phyloP scores from a whole-genome alignment of 30 jellyfish, hydroid and myxozoan species.

The Aurelia sp. region DNA sequence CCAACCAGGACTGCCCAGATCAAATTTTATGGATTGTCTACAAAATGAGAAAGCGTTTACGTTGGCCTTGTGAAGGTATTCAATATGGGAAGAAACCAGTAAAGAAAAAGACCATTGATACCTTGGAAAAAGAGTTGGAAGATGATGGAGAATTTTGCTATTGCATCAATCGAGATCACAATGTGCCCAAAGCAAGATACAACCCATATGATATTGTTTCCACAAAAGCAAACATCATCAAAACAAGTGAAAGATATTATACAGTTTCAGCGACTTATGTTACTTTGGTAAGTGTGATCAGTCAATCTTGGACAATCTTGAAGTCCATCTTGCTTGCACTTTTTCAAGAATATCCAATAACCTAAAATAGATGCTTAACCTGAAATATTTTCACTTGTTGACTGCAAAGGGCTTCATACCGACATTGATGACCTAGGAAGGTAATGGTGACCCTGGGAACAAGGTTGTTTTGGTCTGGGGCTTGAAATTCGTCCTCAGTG shows the following conservation, averaged over 20 bases:
- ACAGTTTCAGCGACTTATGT: constrained; percentile 86
- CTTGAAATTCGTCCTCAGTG: no score
- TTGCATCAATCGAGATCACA: constrained; percentile 58
- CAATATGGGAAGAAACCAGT: constrained; percentile 70
- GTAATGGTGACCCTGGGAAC: no score
- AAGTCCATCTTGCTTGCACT: no score
- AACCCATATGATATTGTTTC: constrained; percentile 80
- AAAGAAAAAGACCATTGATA: constrained; percentile 55
- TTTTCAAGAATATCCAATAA: no score
- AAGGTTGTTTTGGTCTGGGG: no score
- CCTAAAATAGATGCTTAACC: no score
- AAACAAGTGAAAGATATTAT: constrained; percentile 26
- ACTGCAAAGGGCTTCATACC: no score
- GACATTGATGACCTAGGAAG: no score
- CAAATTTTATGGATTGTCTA: constrained; percentile 34
- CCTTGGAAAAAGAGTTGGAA: constrained; percentile 32
- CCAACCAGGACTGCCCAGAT: not conserved
- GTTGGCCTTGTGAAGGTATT: constrained; percentile 85
- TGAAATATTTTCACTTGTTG: no score
- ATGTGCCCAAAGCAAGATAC: constrained; percentile 49
- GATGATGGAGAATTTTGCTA: constrained; percentile 92
- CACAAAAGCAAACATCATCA: constrained; percentile 25
- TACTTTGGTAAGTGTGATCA: constrained; percentile 66
- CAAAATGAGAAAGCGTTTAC: constrained; percentile 65
- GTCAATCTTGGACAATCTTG: no score